Evolutionary conservation across 2,888 invertebrate genomes (phyloP), one percentile per base, ranked within the genome.

Genomic region (Pollenia amentaria): DNA sequence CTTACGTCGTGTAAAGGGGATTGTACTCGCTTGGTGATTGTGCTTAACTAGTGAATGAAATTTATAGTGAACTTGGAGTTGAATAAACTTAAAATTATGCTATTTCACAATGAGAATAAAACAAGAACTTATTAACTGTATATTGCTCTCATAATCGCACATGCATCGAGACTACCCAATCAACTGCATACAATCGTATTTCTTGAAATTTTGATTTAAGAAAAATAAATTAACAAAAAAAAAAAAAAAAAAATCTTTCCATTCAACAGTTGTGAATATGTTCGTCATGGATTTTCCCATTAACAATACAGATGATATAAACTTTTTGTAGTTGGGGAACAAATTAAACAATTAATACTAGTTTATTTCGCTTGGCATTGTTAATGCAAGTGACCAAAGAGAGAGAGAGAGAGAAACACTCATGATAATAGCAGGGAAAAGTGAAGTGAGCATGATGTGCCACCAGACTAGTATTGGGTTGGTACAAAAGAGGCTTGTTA

Each of bases 11-110:
- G 57, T 42, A 60, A 51, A 29, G 79, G 62, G 53, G 44, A 80
- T 38, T 70, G 79, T 29, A 29, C 48, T 69, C 67, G 67, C 57
- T 75, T 29, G 60, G 60, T 67, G 60, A 82, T 53, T 67, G 60
- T 51, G 60, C 44, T 69, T 44, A 75, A 82, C 67, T 75, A 75
- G 75, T 82, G 81, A 82, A 69, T 75, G 67, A 67, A 81, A 67
- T 76, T 62, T 69, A 40, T 40, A 69, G 70, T 62, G 70, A 76
- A 46, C 53, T 62, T 46, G 1, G 16, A 76, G 82, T 76, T 76
- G 76, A 82, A 82, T 48, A 82, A 82, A 76, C 76, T 82, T 16
- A 38, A 75, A 14, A 21, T 57, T 46, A 48, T 75, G 42, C 44
- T 55, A 29, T 48, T 81, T 73, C 48, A 14, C 46, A 69, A 42